Percentiles rank a stretch among this genome's conserved stretches.
Evolutionary conservation across 2,888 invertebrate species (phyloP).

Genomic region (Morpho achilles): DNA sequence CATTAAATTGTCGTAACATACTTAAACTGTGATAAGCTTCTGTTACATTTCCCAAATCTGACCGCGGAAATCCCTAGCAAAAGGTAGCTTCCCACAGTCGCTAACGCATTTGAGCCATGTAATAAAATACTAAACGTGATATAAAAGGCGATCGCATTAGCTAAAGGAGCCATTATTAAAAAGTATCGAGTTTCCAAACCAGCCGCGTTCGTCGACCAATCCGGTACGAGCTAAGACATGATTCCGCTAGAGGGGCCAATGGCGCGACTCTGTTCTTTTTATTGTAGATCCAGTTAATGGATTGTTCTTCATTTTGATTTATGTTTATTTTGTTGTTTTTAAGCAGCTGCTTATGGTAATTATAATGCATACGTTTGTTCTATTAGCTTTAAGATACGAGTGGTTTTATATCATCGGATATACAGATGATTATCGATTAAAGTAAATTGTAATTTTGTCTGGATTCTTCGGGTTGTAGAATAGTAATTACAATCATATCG

Average conservation of each 20-base stretch:
- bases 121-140: slow-evolving; percentile 74
- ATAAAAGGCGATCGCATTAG: slow-evolving; percentile 75
- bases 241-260: slow-evolving; percentile 49
- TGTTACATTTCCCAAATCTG: slow-evolving; percentile 44
- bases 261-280: slow-evolving; percentile 52
- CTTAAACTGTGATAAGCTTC: slow-evolving; percentile 9
- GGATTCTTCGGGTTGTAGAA: too few species aligned
- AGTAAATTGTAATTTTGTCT: too few species aligned
- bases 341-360: slow-evolving; percentile 8
- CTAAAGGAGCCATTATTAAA: slow-evolving; percentile 78
- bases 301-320: slow-evolving; percentile 76
- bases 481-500: too few species aligned
- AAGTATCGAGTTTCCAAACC: slow-evolving; percentile 76
- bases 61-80: slow-evolving; percentile 53
- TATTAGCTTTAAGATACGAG: too few species aligned
- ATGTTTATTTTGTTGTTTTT: slow-evolving; percentile 41
- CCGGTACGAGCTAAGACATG: slow-evolving; percentile 39
- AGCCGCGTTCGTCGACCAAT: slow-evolving; percentile 59
- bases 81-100: slow-evolving; percentile 54
- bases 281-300: slow-evolving; percentile 71
- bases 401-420: too few species aligned
- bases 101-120: slow-evolving; percentile 66
- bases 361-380: too few species aligned
- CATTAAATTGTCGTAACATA: slow-evolving; percentile 3
- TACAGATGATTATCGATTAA: too few species aligned